Evolutionary conservation across 2,113 vertebrate species (phyloP).

Genomic region (Pogonocichla stellata): DNA sequence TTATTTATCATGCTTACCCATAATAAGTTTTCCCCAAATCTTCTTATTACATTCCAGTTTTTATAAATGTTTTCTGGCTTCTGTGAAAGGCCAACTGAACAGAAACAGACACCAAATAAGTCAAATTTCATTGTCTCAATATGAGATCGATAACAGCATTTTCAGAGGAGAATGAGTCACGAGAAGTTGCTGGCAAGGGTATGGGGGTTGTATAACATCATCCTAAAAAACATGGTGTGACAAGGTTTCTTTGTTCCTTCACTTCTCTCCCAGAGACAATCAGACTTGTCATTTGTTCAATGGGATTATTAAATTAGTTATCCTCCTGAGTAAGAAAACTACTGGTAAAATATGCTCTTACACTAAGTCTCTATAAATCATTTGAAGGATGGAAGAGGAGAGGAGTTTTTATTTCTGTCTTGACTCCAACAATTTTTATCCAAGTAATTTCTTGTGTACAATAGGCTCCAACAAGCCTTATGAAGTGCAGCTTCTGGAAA

Average conservation of each 20-base stretch:
- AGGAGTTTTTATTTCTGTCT: neutral
- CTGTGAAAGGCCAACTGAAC: neutral
- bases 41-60: neutral
- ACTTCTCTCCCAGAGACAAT: slow-evolving; percentile 20
- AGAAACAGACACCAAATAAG: slow-evolving; percentile 16
- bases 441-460: neutral
- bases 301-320: slow-evolving; percentile 19
- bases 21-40: neutral
- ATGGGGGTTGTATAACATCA: neutral
- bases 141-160: slow-evolving; percentile 28
- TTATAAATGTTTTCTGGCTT: neutral
- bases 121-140: slow-evolving; percentile 30
- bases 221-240: neutral
- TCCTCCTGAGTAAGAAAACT: slow-evolving; percentile 7
- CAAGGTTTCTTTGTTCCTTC: slow-evolving; percentile 41
- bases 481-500: neutral
- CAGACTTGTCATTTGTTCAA: slow-evolving; percentile 9
- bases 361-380: neutral
- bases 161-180: slow-evolving; percentile 6
- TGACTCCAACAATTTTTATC: neutral
- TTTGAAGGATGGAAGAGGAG: neutral
- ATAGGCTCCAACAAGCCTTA: neutral
- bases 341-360: neutral
- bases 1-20: neutral
- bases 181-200: neutral